Evolutionary conservation across 2,797 vertebrate genomes (phyloP), one percentile per base, ranked within the genome.

Genomic region (Scomberomorus guttatus): DNA sequence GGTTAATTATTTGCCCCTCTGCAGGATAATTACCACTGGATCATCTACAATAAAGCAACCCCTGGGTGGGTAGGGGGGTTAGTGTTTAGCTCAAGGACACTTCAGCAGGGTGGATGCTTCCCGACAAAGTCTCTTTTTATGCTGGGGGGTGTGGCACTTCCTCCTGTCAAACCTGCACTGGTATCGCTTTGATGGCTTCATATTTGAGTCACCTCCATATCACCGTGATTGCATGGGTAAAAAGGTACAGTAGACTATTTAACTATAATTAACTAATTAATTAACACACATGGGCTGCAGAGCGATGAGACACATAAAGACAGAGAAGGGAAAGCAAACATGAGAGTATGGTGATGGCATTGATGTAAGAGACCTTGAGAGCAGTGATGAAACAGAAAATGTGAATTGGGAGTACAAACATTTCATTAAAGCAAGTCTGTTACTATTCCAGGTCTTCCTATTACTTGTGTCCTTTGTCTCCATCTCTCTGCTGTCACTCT

Each of bases 331-430:
- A 62, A 74, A 72, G 50, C 39, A 27, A 69, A 80, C 34, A 54
- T 22, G 29, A 78, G 72, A 55, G 39, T 25, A 39, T 58, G 32
- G 24, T 37, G 54, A 55, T 37, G 42, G 44, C 24, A 59, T 73
- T 68, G 72, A n/a, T 79, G 59, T 42, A 20, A 50, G 29, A 79
- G 76, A 82, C 84, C 79, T 85, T 81, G 58, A 74, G 57, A 62
- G 39, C n/a, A 29, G 17, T 71, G 70, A 70, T 60, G 61, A 72
- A 80, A 71, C 63, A 77, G 17, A 55, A 64, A 55, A 57, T 63
- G 7, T 71, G 60, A 61, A 75, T 14, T 24, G 11, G 52, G 59
- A 58, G 44, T 56, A 24, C 25, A 79, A 83, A 85, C 56, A 86
- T 82, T 72, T 76, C 25, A 81, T 84, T 77, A 67, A 80, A 77